Base-by-base conservation (phyloP, 2,113 vertebrate genomes). In the Tangachromis dhanisi region DNA sequence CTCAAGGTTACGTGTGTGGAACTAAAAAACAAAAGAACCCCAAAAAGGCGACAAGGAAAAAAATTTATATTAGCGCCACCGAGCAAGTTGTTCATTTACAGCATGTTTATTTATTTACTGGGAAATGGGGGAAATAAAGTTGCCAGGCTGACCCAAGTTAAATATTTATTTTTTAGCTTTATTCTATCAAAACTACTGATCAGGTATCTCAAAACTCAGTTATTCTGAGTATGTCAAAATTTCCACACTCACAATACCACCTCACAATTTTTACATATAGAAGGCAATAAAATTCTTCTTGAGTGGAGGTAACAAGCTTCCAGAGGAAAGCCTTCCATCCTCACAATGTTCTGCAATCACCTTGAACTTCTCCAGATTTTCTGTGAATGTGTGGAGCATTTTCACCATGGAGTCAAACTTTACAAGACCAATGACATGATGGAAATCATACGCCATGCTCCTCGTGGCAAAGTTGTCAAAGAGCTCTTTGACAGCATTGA, bases 311-410 rank as follows among this genome's bases (percentile, higher is more conserved):
- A 42, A 0, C 66, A 42, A 42, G 12, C 35, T 42, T 71, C 38
- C 13, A 45, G 38, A 71, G n/a, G 66, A 45, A 26, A 80, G 31
- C 4, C 12, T 53, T 45, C 35, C 40, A 19, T 55, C 16, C 16
- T 42, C 33, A 76, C 4, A 53, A 71, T 38, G 6, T 21, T 82
- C 19, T 83, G n/a, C 24, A 51, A 49, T 76, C 80, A 96, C 95
- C 93, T 94, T 96, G 80, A 96, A 96, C 42, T 49, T 94, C 84
- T 96, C 95, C 90, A 96, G 81, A 42, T 90, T 95, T 90, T 96
- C 95, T 9, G 94, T 96, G 13, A 96, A 96, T 4, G 90, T 92
- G 71, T 94, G 92, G 8, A 94, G 80, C 7, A 59, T 90, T 82
- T 92, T 92, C 63, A 96, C 94, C 24, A 42, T 29, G 9, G 86